Base-by-base conservation (phyloP, 2,113 vertebrate species). In the Xenopus laevis region DNA sequence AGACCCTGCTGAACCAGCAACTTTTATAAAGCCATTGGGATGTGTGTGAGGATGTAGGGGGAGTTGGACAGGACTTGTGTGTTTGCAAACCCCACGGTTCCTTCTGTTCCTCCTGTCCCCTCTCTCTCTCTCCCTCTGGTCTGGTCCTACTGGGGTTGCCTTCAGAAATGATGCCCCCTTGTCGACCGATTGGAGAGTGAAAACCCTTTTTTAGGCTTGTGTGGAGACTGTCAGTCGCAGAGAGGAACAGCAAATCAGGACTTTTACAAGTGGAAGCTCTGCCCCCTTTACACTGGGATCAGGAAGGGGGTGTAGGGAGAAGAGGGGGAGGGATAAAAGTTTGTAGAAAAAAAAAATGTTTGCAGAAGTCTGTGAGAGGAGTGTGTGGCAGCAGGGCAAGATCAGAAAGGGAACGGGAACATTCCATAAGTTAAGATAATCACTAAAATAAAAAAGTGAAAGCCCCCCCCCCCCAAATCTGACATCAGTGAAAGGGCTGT, bases 21-120 rank as follows among this genome's bases (percentile, higher is more conserved):
- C 23, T 66, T 85, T 81, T 79, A 90, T 79, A 79, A 82, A 83
- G 84, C 83, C 89, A 90, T 89, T 78, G 80, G 84, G 44, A 63
- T 63, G 18, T 21, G 45, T 27, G 23, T 27, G 23, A 27, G 23
- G 23, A 2, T 27, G 23, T 50, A 18, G 44, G 53, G 13, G 15
- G n/a, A 46, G 73, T 47, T 58, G 10, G 52, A 23, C 7, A 13
- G 50, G 52, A 67, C 9, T 59, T 27, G 30, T 23, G 13, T 33
- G 33, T 40, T 27, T 27, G 23, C 23, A 27, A 4, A 27, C 23
- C 23, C 23, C 23, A 27, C 23, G 1, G 23, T 40, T 40, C 47
- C 47, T 50, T 50, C 47, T 16, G 11, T 13, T 57, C 65, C 78
- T 9, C 21, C 75, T 46, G 55, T 50, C 64, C 40, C 55, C 77